These are phyloP conservation scores for Acanthacorydalis orientalis DNA, from an alignment of 2,888 invertebrate species.

Conservation along the genomic window DNA sequence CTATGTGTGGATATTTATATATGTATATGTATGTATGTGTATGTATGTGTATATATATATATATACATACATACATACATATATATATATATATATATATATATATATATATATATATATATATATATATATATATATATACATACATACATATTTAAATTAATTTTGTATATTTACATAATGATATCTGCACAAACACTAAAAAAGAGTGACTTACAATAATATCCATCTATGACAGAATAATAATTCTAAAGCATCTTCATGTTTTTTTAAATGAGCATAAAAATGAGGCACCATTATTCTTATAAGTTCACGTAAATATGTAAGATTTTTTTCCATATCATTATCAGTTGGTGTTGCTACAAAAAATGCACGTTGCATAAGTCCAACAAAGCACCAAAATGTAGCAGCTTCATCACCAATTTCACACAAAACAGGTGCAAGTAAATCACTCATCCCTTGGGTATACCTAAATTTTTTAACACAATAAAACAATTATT, in stretches of 20 bases:
- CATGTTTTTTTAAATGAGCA: conserved; percentile 63
- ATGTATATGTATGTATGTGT: too few relatives aligned
- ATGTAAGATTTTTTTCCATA: conserved; percentile 83
- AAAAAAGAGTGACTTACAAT: conserved; percentile 38
- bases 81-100: too few relatives aligned
- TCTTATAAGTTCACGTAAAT: conserved; percentile 70
- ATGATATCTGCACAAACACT: too few relatives aligned
- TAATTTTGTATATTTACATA: too few relatives aligned
- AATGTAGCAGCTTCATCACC: conserved; percentile 92
- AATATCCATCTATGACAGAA: conserved; percentile 94
- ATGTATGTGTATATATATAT: too few relatives aligned
- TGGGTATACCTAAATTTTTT: conserved; percentile 51
- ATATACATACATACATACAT: too few relatives aligned
- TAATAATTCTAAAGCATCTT: conserved; percentile 75
- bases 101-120: too few relatives aligned
- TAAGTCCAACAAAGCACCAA: conserved; percentile 94
- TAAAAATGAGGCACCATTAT: conserved; percentile 86
- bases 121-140: too few relatives aligned
- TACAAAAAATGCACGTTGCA: conserved; percentile 89
- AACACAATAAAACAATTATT: neutral
- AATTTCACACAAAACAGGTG: conserved; percentile 84
- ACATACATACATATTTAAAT: neutral
- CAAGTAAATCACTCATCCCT: conserved; percentile 93
- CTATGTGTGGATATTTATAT: too few relatives aligned
- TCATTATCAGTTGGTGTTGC: conserved; percentile 88